Conservation (phyloP, 2,113 vertebrate species). For the Xiphophorus couchianus region DNA sequence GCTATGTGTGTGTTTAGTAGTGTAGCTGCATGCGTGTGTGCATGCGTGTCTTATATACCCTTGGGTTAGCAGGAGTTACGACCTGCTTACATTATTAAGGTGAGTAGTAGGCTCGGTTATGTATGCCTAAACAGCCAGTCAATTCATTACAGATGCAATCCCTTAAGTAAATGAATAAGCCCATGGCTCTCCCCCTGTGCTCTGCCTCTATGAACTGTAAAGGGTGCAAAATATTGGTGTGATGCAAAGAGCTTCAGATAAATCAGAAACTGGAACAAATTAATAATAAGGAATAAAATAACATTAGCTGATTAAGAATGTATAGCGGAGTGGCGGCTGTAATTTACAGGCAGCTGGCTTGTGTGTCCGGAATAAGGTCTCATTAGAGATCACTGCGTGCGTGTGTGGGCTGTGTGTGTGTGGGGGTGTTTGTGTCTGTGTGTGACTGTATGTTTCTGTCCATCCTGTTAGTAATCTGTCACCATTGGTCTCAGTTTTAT, state of each 20-base stretch:
- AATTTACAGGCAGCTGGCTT: constrained; percentile 71
- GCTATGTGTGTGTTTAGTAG: constrained; percentile 47
- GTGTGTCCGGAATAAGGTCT: constrained; percentile 78
- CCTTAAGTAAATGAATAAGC: constrained; percentile 80
- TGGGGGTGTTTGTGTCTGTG: constrained; percentile 5
- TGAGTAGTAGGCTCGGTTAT: constrained; percentile 75
- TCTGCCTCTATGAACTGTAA: constrained; percentile 64
- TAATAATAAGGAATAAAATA: constrained; percentile 79
- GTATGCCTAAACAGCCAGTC: constrained; percentile 80
- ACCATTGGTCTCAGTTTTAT: constrained; percentile 77
- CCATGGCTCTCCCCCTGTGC: constrained; percentile 48
- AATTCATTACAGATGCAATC: constrained; percentile 81
- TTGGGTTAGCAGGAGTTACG: constrained; percentile 77
- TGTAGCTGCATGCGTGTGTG: constrained; percentile 39
- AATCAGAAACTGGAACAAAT: constrained; percentile 76
- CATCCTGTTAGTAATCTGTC: constrained; percentile 77
- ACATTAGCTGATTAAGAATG: constrained; percentile 82
- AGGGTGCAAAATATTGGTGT: constrained; percentile 75
- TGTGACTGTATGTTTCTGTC: constrained; percentile 34
- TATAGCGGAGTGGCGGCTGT: constrained; percentile 71
- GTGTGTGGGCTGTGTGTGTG: constrained; percentile 3
- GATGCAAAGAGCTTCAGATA: constrained; percentile 71
- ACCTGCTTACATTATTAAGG: constrained; percentile 79
- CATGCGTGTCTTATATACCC: constrained; percentile 65
- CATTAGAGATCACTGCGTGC: constrained; percentile 58